Evolutionary conservation across 64 coral and sea anemone species (phyloP), one percentile per base, ranked within the genome.

Genomic region (Stichodactyla helianthus): DNA sequence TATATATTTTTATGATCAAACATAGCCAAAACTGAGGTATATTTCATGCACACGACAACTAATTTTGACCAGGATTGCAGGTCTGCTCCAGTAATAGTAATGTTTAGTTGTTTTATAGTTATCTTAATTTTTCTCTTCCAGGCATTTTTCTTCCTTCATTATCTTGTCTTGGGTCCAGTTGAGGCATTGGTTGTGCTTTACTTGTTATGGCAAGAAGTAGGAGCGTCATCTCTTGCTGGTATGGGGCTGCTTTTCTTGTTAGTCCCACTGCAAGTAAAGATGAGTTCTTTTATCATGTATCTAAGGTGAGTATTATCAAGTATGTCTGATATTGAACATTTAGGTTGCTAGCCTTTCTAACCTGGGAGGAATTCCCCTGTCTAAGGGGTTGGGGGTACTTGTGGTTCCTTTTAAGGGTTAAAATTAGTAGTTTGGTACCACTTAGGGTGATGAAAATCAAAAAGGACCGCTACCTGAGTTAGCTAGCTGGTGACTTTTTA

Each of bases 191-290:
- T 84, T 52, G 89, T 91, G 9, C 35, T 79, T 22, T 79, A 77
- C 26, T 71, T 91, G 12, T 68, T 91, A 26, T 91, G 89, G 89
- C 53, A 77, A 79, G 82, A 91, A 17, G 79, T 91, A 22, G 82
- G 82, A 60, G 67, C 55, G 9, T 91, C 89, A 52, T 91, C 82
- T 18, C 57, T 91, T 13, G 89, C 83, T 55, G 89, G 89, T 4
- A 91, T 91, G 89, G 89, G 89, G 17, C 82, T 91, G 1, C 54
- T 91, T 53, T 80, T 91, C 20, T 10, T 91, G 51, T 44, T 91
- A 55, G 89, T 91, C 19, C 83, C 83, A 50, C 52, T 91, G 35
- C 89, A 91, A n/a, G 82, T 91, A 31, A 86, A 86, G 53, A 91
- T 91, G 83, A 84, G 89, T 10, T 44, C 56, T n/a, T 76, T 85